phyloP scores from a whole-genome alignment of 2,113 vertebrate genomes.

The Erythrocercus mccallii region DNA sequence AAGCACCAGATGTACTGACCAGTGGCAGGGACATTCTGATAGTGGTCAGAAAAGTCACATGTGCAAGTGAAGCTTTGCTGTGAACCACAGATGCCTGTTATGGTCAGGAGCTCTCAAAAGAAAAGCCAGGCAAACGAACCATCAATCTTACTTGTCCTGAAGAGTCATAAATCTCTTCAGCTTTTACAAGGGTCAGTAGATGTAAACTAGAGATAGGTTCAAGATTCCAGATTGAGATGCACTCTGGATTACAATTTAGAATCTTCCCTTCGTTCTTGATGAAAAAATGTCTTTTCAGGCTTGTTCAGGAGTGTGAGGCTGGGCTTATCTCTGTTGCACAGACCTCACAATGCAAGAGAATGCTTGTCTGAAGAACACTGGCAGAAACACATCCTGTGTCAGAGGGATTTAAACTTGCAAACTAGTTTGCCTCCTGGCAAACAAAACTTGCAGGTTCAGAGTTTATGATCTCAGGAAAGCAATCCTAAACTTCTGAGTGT shows the following conservation, averaged over 20 bases:
- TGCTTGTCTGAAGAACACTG: background rate
- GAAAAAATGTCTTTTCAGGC: background rate
- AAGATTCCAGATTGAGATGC: background rate
- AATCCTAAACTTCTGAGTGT: background rate
- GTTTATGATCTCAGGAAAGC: background rate
- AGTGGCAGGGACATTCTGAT: background rate
- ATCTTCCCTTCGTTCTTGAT: background rate
- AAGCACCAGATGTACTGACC: background rate
- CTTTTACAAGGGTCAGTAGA: background rate
- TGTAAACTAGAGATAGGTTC: background rate
- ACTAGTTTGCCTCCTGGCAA: background rate
- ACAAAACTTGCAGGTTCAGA: background rate
- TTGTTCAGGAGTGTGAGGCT: background rate
- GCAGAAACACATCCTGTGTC: background rate
- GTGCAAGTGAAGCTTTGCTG: background rate
- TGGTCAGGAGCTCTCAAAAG: background rate
- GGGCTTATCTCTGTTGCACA: background rate
- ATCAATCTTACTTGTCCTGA: background rate
- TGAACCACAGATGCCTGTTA: background rate
- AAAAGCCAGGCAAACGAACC: background rate
- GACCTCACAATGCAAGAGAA: background rate
- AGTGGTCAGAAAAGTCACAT: background rate
- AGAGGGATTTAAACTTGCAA: background rate
- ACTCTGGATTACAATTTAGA: background rate
- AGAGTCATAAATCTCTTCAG: background rate